Evolutionary conservation across 2,888 invertebrate genomes (phyloP).

Genomic region (Nomada fucata): DNA sequence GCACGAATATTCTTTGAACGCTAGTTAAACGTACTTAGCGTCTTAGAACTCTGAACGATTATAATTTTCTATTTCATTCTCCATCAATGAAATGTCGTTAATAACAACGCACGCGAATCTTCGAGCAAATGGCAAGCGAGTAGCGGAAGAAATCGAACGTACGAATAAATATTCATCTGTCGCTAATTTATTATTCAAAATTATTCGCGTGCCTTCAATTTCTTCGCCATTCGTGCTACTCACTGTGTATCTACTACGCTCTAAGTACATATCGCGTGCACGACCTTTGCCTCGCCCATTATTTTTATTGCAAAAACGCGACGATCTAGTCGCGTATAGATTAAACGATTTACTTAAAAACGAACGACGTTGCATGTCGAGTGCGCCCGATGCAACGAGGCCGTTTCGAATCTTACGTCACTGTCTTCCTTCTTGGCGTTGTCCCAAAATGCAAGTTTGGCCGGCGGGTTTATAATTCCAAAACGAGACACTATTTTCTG

Average conservation of each 20-base stretch:
- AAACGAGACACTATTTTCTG: neutral
- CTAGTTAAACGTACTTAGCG: neutral
- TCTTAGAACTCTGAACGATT: neutral
- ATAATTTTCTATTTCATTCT: neutral
- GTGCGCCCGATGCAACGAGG: neutral
- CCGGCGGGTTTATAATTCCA: slow-evolving; percentile 8
- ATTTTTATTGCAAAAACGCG: neutral
- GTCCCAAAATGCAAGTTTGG: slow-evolving; percentile 6
- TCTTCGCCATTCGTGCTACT: no score
- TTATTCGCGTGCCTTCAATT: no score
- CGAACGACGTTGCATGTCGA: neutral
- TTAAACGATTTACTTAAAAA: neutral
- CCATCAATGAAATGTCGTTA: no score
- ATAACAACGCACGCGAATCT: no score
- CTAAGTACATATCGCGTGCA: no score
- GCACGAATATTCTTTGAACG: neutral
- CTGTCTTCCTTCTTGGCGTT: slow-evolving; percentile 26
- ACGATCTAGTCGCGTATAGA: neutral
- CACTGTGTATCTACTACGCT: no score
- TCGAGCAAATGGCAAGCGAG: no score
- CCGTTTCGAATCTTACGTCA: slow-evolving; percentile 22
- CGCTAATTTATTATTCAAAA: no score
- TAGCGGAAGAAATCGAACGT: no score
- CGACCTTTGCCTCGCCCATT: no score
- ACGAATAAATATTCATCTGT: no score